Conservation (phyloP, 2,888 invertebrate species). For the Drosophila leonis region DNA sequence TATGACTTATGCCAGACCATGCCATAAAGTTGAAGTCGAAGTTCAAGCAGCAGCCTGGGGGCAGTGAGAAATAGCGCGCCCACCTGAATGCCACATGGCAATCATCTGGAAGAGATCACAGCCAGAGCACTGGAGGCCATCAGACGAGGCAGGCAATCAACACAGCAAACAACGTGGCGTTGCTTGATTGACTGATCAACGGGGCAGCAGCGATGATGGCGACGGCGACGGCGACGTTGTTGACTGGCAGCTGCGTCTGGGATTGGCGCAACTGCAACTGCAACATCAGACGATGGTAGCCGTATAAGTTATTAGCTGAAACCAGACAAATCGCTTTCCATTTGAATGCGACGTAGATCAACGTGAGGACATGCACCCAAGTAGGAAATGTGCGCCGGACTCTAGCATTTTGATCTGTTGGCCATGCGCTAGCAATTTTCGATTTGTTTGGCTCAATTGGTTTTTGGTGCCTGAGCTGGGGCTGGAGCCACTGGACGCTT, state of each 20-base stretch:
- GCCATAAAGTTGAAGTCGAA: conserved; percentile 46
- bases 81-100: conserved; percentile 44
- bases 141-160: conserved; percentile 29
- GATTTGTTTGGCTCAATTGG: conserved; percentile 42
- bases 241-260: conserved; percentile 10
- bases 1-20: conserved; percentile 8
- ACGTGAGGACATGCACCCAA: conserved; percentile 66
- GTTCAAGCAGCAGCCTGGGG: conserved; percentile 48
- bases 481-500: conserved; percentile 16
- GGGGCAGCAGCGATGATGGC: conserved; percentile 1
- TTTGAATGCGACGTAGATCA: conserved; percentile 68
- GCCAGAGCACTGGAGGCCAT: conserved; percentile 50
- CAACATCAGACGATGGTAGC: background rate
- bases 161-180: conserved; percentile 19
- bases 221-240: background rate
- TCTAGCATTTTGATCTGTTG: conserved; percentile 14
- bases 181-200: conserved; percentile 74
- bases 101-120: conserved; percentile 31
- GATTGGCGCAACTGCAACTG: background rate
- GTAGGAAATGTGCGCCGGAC: conserved; percentile 34
- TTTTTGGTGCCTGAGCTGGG: conserved; percentile 6
- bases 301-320: conserved; percentile 79
- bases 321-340: conserved; percentile 85
- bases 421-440: conserved; percentile 47
- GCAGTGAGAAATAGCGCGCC: conserved; percentile 30